These are phyloP conservation scores for Steinernema hermaphroditum DNA, from an alignment of 2,888 invertebrate genomes.

Conservation along the genomic window DNA sequence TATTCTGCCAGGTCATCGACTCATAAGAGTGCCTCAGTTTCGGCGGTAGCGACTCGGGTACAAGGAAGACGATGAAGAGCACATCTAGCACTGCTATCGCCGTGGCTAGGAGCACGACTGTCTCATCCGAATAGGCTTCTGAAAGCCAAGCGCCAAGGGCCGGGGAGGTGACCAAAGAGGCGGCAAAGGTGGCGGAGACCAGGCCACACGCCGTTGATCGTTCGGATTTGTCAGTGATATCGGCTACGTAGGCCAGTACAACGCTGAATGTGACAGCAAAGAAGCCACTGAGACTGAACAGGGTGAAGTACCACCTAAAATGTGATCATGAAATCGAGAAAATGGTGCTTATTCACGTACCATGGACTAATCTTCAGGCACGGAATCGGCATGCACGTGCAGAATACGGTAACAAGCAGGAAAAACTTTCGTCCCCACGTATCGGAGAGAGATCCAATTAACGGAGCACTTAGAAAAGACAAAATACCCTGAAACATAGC, in stretches of 20 bases:
- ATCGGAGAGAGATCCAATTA: slow-evolving; percentile 95
- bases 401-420: slow-evolving; percentile 78
- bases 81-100: slow-evolving; percentile 92
- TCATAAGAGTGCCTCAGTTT: slow-evolving; percentile 80
- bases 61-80: slow-evolving; percentile 94
- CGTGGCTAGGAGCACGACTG: slow-evolving; percentile 83
- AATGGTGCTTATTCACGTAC: slow-evolving; percentile 70
- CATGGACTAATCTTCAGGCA: slow-evolving; percentile 97
- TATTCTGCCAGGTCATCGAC: slow-evolving; percentile 93
- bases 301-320: slow-evolving; percentile 90
- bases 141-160: slow-evolving; percentile 80
- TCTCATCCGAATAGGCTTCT: slow-evolving; percentile 78
- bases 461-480: slow-evolving; percentile 93
- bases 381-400: slow-evolving; percentile 97
- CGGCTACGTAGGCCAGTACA: slow-evolving; percentile 98
- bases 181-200: slow-evolving; percentile 96
- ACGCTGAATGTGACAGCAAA: slow-evolving; percentile 99
- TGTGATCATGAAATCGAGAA: not conserved
- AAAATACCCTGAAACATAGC: slow-evolving; percentile 77
- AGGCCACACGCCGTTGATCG: slow-evolving; percentile 66
- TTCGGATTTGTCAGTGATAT: slow-evolving; percentile 85
- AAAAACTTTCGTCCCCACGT: slow-evolving; percentile 98
- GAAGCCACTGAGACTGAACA: slow-evolving; percentile 96
- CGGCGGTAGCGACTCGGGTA: slow-evolving; percentile 96
- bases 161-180: slow-evolving; percentile 96